These are phyloP conservation scores for Ciconia nigra DNA, from an alignment of 2,797 vertebrate genomes.

Conservation along the genomic window DNA sequence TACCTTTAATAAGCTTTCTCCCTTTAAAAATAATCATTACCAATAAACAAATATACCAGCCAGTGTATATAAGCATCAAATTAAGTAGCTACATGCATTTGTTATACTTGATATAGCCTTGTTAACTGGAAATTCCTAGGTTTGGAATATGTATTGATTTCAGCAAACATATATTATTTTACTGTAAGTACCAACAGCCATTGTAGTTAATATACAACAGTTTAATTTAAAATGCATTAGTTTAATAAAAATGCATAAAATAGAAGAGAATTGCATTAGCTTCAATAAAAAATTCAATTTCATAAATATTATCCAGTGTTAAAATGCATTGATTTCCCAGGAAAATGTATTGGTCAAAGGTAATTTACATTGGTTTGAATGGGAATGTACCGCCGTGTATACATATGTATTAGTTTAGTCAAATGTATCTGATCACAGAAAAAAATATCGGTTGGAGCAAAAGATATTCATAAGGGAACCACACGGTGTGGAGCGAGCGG, in stretches of 20 bases:
- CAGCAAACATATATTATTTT: constrained; percentile 74
- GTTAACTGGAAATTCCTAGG: constrained; percentile 66
- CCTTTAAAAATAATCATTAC: constrained; percentile 51
- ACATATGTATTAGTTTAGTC: constrained; percentile 72
- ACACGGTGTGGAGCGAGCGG: rapidly evolving
- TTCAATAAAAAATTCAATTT: constrained; percentile 79
- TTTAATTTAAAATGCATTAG: constrained; percentile 84
- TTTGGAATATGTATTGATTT: constrained; percentile 75
- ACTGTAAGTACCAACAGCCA: constrained; percentile 77
- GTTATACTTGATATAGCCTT: constrained; percentile 59
- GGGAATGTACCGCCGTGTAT: constrained; percentile 47
- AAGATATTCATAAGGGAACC: not conserved
- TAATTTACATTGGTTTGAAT: constrained; percentile 74
- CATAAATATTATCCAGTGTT: constrained; percentile 81
- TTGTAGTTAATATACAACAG: constrained; percentile 78
- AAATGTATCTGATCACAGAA: constrained; percentile 44
- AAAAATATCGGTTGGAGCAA: not conserved
- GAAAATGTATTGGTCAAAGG: constrained; percentile 76
- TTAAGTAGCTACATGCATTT: constrained; percentile 49
- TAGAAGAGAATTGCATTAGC: constrained; percentile 77
- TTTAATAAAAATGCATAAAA: constrained; percentile 82
- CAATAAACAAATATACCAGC: constrained; percentile 50
- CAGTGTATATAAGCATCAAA: constrained; percentile 53
- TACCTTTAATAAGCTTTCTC: not conserved
- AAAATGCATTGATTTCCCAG: constrained; percentile 80